Evolutionary conservation across 2,797 vertebrate species (phyloP).

Genomic region (Catamblyrhynchus diadema): DNA sequence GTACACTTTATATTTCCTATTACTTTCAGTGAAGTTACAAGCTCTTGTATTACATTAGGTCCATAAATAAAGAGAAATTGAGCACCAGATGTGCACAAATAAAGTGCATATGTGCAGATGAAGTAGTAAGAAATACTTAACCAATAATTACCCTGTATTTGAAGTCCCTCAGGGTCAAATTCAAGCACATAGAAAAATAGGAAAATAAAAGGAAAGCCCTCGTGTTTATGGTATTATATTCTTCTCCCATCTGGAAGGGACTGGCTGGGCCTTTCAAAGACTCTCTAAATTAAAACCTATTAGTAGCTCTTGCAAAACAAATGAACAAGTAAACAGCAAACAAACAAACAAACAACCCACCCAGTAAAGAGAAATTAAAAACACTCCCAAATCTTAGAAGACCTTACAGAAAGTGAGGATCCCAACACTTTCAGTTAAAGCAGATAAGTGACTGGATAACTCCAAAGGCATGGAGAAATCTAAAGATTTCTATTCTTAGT

Average conservation of each 20-base stretch:
- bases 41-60: not conserved
- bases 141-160: not conserved
- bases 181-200: not conserved
- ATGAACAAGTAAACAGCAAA: not conserved
- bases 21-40: not conserved
- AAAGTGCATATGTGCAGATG: not conserved
- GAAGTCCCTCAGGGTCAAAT: not conserved
- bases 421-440: not conserved
- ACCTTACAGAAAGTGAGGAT: not conserved
- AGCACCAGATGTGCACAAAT: not conserved
- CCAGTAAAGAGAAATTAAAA: not conserved
- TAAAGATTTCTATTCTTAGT: not conserved
- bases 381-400: fast-evolving
- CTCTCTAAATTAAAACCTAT: not conserved
- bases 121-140: not conserved
- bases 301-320: not conserved
- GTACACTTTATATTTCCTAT: not conserved
- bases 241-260: not conserved
- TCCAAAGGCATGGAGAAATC: not conserved
- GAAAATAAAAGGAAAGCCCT: not conserved
- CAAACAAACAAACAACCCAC: not conserved
- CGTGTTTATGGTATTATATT: not conserved
- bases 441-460: not conserved
- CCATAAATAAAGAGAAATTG: not conserved
- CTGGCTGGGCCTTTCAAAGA: not conserved